Conservation (phyloP, 2,797 vertebrate genomes). For the Bradypodion ventrale region DNA sequence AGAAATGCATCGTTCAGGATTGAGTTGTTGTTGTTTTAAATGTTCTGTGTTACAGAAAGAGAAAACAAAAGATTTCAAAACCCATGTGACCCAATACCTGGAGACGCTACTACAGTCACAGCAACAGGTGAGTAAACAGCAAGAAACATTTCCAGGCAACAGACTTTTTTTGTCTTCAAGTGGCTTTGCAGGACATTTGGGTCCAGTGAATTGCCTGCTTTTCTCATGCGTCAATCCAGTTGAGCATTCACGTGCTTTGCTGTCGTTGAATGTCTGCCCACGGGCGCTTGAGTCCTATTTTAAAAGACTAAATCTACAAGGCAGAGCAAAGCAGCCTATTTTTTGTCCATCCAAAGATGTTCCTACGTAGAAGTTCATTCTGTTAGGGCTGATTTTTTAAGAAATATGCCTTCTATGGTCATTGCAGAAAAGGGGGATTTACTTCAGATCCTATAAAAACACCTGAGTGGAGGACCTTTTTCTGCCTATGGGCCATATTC, state of each 20-base stretch:
- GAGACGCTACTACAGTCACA: conserved; percentile 89
- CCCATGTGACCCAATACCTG: conserved; percentile 89
- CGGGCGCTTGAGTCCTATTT: too few species aligned
- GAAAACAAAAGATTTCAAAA: conserved; percentile 92
- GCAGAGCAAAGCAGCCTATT: neutral
- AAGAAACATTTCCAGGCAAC: neutral
- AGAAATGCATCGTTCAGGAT: too few species aligned
- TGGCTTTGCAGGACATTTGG: neutral
- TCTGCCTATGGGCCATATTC: too few species aligned
- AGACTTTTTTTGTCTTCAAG: neutral
- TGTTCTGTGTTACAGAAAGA: conserved; percentile 85
- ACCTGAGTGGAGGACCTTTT: too few species aligned
- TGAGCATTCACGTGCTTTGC: neutral
- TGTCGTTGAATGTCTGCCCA: too few species aligned
- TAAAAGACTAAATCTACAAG: neutral
- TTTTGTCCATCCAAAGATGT: neutral
- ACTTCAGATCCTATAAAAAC: neutral
- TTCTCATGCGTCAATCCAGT: neutral
- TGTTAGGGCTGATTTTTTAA: neutral
- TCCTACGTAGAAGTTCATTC: neutral
- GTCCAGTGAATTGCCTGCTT: neutral
- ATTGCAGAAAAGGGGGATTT: neutral
- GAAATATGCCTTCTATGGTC: too few species aligned
- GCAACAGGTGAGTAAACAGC: conserved; percentile 86
- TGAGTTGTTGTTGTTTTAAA: too few species aligned